Base-by-base conservation (phyloP, 2,797 vertebrate genomes). In the Micropoecilia bifurca region DNA sequence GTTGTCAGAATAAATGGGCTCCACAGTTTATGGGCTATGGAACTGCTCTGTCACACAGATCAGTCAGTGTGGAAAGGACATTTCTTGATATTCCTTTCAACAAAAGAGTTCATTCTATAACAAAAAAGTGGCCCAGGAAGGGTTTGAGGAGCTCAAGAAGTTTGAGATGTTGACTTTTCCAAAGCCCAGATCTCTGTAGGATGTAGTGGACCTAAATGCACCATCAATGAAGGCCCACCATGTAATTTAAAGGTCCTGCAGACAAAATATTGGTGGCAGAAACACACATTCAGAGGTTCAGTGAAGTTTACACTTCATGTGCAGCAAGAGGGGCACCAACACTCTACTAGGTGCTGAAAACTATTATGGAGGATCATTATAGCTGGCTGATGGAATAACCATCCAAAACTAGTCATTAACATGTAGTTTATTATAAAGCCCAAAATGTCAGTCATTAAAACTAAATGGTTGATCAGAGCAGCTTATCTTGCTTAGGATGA, bases 391-490 rank as follows among this genome's bases (percentile, higher is more conserved):
- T 22, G 28, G 36, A 72, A 36, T 78, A 16, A 84, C 53, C 33
- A 76, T 45, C 41, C 14, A 47, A 55, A 57, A 66, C 63, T 22
- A 66, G 25, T 14, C 41, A 80, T 71, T 39, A 61, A 47, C 75
- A 59, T 71, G 71, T 63, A 76, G 73, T 68, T 78, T 74, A 41
- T 73, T 80, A 66, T 1, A 43, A 61, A 45, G 6, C 55, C 10
- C 8, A 10, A 74, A 6, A 71, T 63, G 22, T 46, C 10, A 77
- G 25, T 63, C 14, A 20, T 68, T n/a, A 9, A 43, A 28, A 63
- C 22, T 3, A 48, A 9, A 30, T 0, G 33, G 39, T 18, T 68
- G 41, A n/a, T 46, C 43, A 3, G 7, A 47, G 55, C 9, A 33
- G 20, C 16, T 71, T 25, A 43, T 25, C 22, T 41, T 69, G 8